Evolutionary conservation across 1,140 invertebrate species (phyloP), one percentile per base, ranked within the genome.

Genomic region (Zaprionus inermis): DNA sequence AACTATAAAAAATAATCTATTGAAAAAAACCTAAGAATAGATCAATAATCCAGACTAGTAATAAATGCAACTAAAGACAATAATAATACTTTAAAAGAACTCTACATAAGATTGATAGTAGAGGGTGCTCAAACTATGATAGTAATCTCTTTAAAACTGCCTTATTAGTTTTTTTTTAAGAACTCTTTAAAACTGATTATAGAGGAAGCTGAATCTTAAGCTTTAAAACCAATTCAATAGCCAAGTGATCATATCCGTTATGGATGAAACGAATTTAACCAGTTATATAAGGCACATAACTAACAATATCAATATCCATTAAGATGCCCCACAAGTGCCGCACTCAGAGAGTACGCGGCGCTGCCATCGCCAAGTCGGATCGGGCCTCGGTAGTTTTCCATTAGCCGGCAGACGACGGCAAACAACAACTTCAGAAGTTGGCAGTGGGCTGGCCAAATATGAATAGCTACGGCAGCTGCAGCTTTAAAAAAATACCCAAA

Each of bases 331-430:
- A 32, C 52, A 56, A 65, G 63, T 65, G 63, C 63, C 63, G n/a
- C 51, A 30, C 14, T 24, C 51, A 28, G 24, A 24, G 36, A 38
- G 12, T 14, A 24, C 34, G 18, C 32, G 3, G 34, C 24, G n/a
- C n/a, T n/a, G n/a, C n/a, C n/a, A n/a, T n/a, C n/a, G n/a, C n/a
- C n/a, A n/a, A n/a, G n/a, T 38, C 49, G 20, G 22, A 28, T n/a
- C 4, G 49, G 36, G 52, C 22, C 28, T 18, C 56, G 54, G 71
- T 73, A 61, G 36, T 68, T 73, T 73, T 73, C 71, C 71, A 69
- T 68, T 59, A 67, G 22, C 11, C 49, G 24, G 30, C 14, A 44
- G 56, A 28, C 12, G 6, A 30, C 11, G 3, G 6, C 14, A 24
- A 55, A 36, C 51, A 52, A 58, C 58, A 69, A 44, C 49, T 55